Conservation (phyloP, 2,797 vertebrate species). For the Antennarius maculatus region DNA sequence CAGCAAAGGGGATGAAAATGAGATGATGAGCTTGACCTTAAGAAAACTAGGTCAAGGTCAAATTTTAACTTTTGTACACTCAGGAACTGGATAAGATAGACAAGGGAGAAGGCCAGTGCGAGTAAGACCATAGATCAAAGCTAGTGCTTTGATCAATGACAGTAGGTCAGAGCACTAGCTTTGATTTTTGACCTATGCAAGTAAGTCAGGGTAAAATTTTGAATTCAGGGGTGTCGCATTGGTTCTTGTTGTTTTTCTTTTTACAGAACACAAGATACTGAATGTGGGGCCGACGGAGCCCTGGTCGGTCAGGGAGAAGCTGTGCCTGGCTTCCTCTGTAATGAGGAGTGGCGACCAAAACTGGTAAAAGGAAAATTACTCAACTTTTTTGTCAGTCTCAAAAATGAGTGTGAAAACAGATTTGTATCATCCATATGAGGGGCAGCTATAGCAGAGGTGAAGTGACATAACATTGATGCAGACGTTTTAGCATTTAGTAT, state of each 20-base stretch:
- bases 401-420: not conserved
- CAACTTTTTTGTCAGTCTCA: not conserved
- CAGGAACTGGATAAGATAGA: too few relatives aligned
- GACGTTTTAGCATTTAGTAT: not conserved
- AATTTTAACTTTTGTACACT: too few relatives aligned
- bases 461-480: not conserved
- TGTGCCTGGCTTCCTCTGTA: conserved; percentile 97
- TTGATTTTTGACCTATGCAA: too few relatives aligned
- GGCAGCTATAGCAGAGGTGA: not conserved
- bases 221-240: not conserved
- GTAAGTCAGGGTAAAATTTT: too few relatives aligned
- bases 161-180: too few relatives aligned
- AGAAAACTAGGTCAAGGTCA: too few relatives aligned
- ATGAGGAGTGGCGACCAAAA: conserved; percentile 99
- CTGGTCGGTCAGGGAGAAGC: conserved; percentile 96
- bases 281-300: conserved; percentile 94
- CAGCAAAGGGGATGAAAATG: too few relatives aligned
- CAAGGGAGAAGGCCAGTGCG: too few relatives aligned
- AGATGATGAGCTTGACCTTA: too few relatives aligned
- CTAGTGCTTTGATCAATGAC: not conserved
- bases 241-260: not conserved
- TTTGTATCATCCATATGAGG: not conserved
- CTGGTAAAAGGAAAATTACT: conserved; percentile 82
- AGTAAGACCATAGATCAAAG: too few relatives aligned
- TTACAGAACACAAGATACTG: conserved; percentile 93